Percentiles rank a stretch among this genome's conserved stretches.
Evolutionary conservation across 2,113 vertebrate genomes (phyloP).

Genomic region (Zingel zingel): DNA sequence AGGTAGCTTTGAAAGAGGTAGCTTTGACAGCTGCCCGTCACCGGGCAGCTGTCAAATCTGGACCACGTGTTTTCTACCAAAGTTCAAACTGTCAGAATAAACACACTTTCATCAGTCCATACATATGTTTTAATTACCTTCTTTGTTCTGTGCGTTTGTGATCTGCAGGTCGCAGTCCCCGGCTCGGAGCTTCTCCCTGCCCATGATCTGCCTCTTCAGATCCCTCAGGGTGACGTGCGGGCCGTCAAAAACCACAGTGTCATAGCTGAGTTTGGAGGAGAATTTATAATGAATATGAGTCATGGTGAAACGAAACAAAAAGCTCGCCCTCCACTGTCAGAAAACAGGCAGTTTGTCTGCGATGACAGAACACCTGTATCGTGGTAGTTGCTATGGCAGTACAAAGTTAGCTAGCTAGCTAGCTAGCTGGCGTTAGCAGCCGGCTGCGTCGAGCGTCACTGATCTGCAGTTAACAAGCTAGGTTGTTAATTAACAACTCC

Average conservation of each 20-base stretch:
- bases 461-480: slow-evolving; percentile 40
- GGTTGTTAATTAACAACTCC: slow-evolving; percentile 34
- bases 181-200: slow-evolving; percentile 93
- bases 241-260: slow-evolving; percentile 95
- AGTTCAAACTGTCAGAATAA: slow-evolving; percentile 10
- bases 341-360: neutral
- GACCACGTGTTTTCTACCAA: slow-evolving; percentile 65
- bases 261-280: slow-evolving; percentile 96
- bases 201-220: slow-evolving; percentile 97
- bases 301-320: slow-evolving; percentile 81
- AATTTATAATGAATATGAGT: slow-evolving; percentile 98
- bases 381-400: slow-evolving; percentile 26
- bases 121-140: slow-evolving; percentile 85
- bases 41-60: slow-evolving; percentile 59
- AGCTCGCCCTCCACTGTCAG: neutral
- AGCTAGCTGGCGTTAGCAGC: slow-evolving; percentile 61
- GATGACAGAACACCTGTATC: neutral
- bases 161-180: slow-evolving; percentile 97
- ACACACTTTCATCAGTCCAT: neutral
- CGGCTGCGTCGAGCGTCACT: slow-evolving; percentile 28
- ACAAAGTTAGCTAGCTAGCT: slow-evolving; percentile 59
- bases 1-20: no score
- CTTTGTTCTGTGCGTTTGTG: slow-evolving; percentile 95
- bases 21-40: no score
- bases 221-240: slow-evolving; percentile 94